Conservation (phyloP, 2,888 invertebrate genomes). For the Perithous albicinctus region DNA sequence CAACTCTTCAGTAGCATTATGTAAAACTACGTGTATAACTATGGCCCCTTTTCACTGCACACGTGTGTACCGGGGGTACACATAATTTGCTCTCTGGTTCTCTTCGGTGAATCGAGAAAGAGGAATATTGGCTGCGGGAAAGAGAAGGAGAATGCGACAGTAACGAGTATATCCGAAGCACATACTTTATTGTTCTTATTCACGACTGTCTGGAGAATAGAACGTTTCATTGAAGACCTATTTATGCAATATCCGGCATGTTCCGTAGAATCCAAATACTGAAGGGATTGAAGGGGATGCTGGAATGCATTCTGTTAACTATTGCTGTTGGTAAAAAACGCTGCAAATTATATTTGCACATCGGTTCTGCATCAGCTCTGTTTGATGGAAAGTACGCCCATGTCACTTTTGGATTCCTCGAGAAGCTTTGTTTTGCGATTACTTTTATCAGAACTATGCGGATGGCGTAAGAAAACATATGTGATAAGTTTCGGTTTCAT, state of each 20-base stretch:
- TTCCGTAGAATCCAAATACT: no score
- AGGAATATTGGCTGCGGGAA: neutral
- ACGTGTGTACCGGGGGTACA: conserved; percentile 39
- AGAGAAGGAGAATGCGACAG: neutral
- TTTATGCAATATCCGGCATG: neutral
- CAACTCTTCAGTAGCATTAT: conserved; percentile 34
- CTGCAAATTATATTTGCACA: no score
- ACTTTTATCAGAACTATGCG: no score
- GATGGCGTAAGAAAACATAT: no score
- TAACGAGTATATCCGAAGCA: neutral
- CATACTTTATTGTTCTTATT: conserved; percentile 11
- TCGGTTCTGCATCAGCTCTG: no score
- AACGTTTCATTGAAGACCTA: neutral
- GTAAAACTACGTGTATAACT: conserved; percentile 15
- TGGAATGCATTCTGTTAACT: no score
- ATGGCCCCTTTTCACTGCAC: conserved; percentile 14
- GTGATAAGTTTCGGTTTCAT: no score
- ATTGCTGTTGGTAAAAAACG: no score
- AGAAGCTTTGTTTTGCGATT: no score
- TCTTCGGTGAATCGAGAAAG: conserved; percentile 6
- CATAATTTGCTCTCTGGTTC: conserved; percentile 38
- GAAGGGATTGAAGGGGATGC: no score
- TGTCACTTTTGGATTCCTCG: no score
- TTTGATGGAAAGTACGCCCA: no score
- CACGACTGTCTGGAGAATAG: neutral